Evolutionary conservation across 2,888 invertebrate genomes (phyloP).

Genomic region (Eurois occulta): DNA sequence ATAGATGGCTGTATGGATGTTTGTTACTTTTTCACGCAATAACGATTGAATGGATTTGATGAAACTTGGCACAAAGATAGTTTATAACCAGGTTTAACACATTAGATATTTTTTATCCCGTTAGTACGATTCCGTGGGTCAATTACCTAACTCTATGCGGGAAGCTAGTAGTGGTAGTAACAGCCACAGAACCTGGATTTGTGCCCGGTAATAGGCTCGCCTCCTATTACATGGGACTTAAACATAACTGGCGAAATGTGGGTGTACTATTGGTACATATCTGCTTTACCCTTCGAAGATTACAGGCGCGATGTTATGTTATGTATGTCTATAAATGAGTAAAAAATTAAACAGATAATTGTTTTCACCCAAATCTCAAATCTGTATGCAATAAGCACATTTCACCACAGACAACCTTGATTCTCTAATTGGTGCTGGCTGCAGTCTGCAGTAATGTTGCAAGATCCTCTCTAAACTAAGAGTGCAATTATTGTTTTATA

Average conservation of each 20-base stretch:
- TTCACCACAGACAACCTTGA: conserved; percentile 47
- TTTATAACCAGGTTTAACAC: neutral
- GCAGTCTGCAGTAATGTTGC: conserved; percentile 18
- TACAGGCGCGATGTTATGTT: no score
- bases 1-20: neutral
- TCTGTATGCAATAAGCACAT: neutral
- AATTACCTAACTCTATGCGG: neutral
- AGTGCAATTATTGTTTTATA: conserved; percentile 30
- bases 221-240: no score
- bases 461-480: conserved; percentile 9
- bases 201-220: no score
- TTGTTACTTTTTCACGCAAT: neutral
- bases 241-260: no score
- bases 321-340: neutral
- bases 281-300: no score
- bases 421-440: conserved; percentile 23
- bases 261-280: no score
- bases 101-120: neutral
- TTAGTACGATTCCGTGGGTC: neutral
- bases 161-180: neutral
- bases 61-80: neutral
- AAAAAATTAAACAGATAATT: neutral
- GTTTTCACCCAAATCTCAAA: neutral
- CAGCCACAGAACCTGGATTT: no score
- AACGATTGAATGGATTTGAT: neutral